Evolutionary conservation across 2,797 vertebrate species (phyloP).

Genomic region (Syngnathus rostellatus): DNA sequence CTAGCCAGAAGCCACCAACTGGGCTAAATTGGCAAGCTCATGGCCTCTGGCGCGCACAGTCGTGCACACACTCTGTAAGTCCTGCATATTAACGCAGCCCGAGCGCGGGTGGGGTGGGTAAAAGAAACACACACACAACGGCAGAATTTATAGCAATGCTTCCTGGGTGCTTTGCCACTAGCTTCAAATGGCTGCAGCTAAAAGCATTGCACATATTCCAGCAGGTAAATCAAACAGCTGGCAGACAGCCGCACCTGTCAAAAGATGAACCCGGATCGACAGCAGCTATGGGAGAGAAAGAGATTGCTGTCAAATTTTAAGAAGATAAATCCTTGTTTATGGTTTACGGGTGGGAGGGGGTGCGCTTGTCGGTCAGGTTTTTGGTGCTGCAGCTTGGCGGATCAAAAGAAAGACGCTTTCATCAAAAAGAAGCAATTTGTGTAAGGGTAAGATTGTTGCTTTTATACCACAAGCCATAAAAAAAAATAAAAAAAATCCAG

Average conservation of each 20-base stretch:
- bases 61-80: not conserved
- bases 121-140: not conserved
- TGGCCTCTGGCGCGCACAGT: slow-evolving; percentile 22
- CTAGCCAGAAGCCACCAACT: slow-evolving; percentile 33
- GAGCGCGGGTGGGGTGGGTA: not conserved
- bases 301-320: slow-evolving; percentile 4
- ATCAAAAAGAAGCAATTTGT: slow-evolving; percentile 1
- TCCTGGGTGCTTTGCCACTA: slow-evolving; percentile 5
- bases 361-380: not conserved
- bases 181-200: slow-evolving; percentile 4
- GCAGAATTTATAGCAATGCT: slow-evolving; percentile 1
- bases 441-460: not conserved
- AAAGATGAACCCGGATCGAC: slow-evolving; percentile 1
- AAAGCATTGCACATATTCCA: slow-evolving; percentile 3
- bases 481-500: not conserved
- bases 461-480: not conserved
- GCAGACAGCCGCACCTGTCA: slow-evolving; percentile 11
- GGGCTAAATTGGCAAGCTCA: slow-evolving; percentile 30
- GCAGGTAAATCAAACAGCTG: slow-evolving; percentile 10
- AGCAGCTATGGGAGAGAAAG: not conserved
- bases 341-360: not conserved
- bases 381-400: slow-evolving; percentile 2
- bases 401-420: not conserved
- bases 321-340: slow-evolving; percentile 1
- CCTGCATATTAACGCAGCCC: slow-evolving; percentile 6